Conservation (phyloP, 2,113 vertebrate genomes). For the Tragulus kanchil region DNA sequence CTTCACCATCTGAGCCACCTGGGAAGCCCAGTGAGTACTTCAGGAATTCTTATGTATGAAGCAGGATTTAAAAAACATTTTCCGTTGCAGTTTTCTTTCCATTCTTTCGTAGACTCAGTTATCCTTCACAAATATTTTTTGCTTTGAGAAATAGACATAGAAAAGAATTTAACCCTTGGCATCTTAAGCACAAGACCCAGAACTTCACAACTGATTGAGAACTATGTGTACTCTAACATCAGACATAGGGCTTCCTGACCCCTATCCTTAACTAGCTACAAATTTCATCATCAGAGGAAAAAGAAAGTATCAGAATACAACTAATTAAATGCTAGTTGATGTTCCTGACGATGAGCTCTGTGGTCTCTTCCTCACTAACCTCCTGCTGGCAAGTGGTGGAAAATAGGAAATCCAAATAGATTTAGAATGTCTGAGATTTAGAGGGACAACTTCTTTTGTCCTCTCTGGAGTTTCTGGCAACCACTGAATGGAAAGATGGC, state of each 20-base stretch:
- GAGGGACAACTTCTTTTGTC: background rate
- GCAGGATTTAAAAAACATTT: background rate
- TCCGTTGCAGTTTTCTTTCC: background rate
- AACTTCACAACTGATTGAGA: background rate
- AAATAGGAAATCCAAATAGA: background rate
- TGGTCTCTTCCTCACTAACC: background rate
- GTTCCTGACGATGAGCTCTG: background rate
- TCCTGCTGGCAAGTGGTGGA: background rate
- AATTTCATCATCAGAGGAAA: background rate
- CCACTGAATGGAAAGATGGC: background rate
- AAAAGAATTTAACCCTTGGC: background rate
- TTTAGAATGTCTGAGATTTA: background rate
- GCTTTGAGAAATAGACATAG: background rate
- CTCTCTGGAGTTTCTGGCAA: background rate
- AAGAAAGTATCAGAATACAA: background rate
- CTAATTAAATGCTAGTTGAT: background rate
- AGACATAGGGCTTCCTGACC: background rate
- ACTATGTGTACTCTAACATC: background rate
- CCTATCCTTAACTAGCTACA: background rate
- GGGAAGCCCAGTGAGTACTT: too few relatives aligned
- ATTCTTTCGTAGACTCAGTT: background rate
- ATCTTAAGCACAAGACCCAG: background rate
- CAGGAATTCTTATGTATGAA: background rate
- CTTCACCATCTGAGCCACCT: too few relatives aligned
- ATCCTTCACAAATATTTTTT: background rate